A percentile compares a stretch with the other conserved stretches of the same genome.
These are phyloP conservation scores for Calephelis nemesis DNA, from an alignment of 1,140 invertebrate genomes.

Conservation along the genomic window DNA sequence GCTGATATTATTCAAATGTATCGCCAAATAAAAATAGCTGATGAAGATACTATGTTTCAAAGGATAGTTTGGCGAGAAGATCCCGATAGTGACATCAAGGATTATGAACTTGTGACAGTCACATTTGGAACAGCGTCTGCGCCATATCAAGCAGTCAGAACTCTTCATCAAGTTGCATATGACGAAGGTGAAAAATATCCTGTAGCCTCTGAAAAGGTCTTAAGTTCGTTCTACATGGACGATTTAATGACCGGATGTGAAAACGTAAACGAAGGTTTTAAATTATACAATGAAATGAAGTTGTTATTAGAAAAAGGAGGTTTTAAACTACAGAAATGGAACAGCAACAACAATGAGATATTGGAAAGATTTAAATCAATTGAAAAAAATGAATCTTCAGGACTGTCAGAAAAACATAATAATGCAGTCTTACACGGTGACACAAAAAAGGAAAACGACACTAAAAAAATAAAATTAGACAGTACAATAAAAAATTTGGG, in stretches of 20 bases:
- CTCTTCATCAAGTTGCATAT: slow-evolving; percentile 45
- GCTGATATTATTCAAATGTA: slow-evolving; percentile 60
- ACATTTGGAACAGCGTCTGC: slow-evolving; percentile 48
- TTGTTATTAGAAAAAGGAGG: slow-evolving; percentile 28
- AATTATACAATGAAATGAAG: slow-evolving; percentile 22
- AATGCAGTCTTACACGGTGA: background rate
- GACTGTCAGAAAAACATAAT: background rate
- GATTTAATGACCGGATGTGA: slow-evolving; percentile 45
- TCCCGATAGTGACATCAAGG: slow-evolving; percentile 22
- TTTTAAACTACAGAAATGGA: slow-evolving; percentile 41
- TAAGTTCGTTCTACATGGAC: slow-evolving; percentile 40
- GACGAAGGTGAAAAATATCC: slow-evolving; percentile 36
- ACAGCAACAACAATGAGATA: slow-evolving; percentile 12
- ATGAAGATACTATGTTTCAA: slow-evolving; percentile 45
- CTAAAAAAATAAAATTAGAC: slow-evolving; percentile 21
- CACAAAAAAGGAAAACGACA: background rate
- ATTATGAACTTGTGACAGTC: slow-evolving; percentile 30
- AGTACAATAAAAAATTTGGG: slow-evolving; percentile 35
- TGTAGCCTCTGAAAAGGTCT: slow-evolving; percentile 33
- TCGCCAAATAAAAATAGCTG: slow-evolving; percentile 40
- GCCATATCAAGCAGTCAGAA: slow-evolving; percentile 40
- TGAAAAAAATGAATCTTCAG: background rate
- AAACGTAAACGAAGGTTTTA: slow-evolving; percentile 31
- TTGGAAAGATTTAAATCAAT: slow-evolving; percentile 12
- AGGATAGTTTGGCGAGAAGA: slow-evolving; percentile 48